These are phyloP conservation scores for Delichon dasypus DNA, from an alignment of 2,797 vertebrate genomes.

Conservation along the genomic window DNA sequence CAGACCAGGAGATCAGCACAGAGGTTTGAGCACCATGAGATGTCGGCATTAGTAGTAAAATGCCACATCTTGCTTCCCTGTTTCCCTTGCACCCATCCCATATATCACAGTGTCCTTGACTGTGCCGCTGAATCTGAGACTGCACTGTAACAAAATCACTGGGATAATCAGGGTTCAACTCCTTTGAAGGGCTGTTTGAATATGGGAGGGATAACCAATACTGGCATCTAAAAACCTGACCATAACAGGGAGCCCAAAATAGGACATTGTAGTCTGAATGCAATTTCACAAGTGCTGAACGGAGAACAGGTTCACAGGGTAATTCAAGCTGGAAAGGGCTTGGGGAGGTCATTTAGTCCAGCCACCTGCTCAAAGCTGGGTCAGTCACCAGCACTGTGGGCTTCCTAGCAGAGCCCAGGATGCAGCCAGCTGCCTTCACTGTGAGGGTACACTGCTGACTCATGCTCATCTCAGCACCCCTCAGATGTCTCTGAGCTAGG, in stretches of 20 bases:
- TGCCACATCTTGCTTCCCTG: background rate
- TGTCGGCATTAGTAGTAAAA: background rate
- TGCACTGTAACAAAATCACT: background rate
- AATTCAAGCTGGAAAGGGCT: background rate
- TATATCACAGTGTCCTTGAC: background rate
- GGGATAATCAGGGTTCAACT: background rate
- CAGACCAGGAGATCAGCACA: background rate
- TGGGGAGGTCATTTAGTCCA: background rate
- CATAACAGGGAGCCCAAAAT: background rate
- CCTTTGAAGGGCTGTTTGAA: background rate
- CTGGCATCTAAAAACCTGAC: background rate
- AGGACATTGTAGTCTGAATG: accelerated
- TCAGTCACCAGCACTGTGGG: background rate
- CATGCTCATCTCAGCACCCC: background rate
- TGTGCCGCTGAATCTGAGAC: background rate
- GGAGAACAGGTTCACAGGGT: background rate
- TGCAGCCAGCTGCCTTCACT: background rate
- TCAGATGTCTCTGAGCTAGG: background rate
- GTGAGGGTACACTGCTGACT: background rate
- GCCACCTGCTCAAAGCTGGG: background rate
- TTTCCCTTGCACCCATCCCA: background rate
- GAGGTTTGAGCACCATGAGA: background rate
- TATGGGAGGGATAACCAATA: background rate
- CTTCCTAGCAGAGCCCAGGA: background rate
- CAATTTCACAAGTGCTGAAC: background rate